phyloP scores from a whole-genome alignment of 2,113 vertebrate species.

The Albula goreensis region DNA sequence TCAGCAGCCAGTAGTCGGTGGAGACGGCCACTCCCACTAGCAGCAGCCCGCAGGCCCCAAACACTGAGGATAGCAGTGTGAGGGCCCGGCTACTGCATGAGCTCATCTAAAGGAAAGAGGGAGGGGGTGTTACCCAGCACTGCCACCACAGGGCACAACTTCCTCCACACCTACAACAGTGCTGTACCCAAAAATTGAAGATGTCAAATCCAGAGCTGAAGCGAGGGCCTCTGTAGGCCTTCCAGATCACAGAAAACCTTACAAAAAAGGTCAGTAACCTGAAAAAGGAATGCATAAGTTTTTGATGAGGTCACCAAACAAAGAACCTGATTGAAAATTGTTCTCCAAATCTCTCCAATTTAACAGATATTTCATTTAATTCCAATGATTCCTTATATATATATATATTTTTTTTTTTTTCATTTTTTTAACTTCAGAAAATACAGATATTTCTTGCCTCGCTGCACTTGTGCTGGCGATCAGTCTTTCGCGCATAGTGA shows the following conservation, averaged over 20 bases:
- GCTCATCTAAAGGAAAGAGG: slow-evolving; percentile 70
- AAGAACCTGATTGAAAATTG: neutral
- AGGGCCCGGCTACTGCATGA: slow-evolving; percentile 84
- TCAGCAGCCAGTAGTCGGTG: slow-evolving; percentile 88
- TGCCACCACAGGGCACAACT: neutral
- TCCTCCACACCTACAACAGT: neutral
- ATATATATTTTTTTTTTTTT: no score
- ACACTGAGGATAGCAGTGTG: slow-evolving; percentile 84
- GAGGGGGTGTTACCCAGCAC: neutral
- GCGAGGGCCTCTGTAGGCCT: neutral
- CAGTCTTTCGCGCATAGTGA: neutral
- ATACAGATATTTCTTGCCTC: neutral
- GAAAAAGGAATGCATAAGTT: neutral
- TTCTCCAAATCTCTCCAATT: neutral
- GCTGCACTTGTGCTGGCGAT: neutral
- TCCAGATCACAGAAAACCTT: neutral
- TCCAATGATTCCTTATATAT: neutral
- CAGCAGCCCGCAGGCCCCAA: slow-evolving; percentile 81
- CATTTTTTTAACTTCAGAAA: neutral
- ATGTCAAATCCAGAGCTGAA: neutral
- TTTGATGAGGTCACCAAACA: neutral
- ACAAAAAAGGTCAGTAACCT: neutral
- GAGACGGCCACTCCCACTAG: slow-evolving; percentile 86
- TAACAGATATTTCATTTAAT: neutral
- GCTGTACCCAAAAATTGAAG: neutral